Evolutionary conservation across 37 sponge, comb jelly and placozoan genomes (phyloP).

Genomic region (Haliclona indistincta): DNA sequence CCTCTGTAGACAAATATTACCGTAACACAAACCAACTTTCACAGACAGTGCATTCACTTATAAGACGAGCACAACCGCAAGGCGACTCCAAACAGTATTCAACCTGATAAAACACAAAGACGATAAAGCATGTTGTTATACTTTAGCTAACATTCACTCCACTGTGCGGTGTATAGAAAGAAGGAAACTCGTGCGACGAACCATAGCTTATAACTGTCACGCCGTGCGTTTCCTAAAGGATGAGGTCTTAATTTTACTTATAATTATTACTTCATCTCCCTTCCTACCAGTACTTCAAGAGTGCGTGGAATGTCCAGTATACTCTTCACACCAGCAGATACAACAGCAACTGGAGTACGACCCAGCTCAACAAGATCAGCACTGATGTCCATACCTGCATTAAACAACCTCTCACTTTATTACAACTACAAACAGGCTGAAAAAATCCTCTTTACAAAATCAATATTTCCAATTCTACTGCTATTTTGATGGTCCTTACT

Average conservation of each 20-base stretch:
- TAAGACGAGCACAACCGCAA: too few relatives aligned
- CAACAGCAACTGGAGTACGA: constrained; percentile 93
- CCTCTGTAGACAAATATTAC: too few relatives aligned
- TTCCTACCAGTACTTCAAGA: constrained; percentile 81
- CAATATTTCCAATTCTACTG: too few relatives aligned
- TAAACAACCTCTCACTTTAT: background rate
- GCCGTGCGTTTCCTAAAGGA: constrained; percentile 75
- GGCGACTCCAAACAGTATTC: too few relatives aligned
- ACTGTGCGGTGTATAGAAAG: constrained; percentile 90
- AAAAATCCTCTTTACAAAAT: too few relatives aligned
- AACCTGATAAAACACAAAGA: too few relatives aligned
- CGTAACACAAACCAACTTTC: too few relatives aligned
- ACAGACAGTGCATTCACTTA: too few relatives aligned
- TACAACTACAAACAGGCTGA: too few relatives aligned
- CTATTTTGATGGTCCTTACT: constrained; percentile 60
- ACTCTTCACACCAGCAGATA: constrained; percentile 97
- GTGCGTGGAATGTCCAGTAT: constrained; percentile 94
- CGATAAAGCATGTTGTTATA: too few relatives aligned
- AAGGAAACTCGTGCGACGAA: constrained; percentile 67
- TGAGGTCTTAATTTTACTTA: background rate
- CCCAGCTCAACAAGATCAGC: constrained; percentile 93
- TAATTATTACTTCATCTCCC: background rate
- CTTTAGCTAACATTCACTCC: constrained; percentile 56
- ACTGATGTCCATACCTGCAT: constrained; percentile 88
- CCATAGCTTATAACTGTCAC: constrained; percentile 85